Evolutionary conservation across 2,888 invertebrate species (phyloP).

Genomic region (Nemoura dubitans): DNA sequence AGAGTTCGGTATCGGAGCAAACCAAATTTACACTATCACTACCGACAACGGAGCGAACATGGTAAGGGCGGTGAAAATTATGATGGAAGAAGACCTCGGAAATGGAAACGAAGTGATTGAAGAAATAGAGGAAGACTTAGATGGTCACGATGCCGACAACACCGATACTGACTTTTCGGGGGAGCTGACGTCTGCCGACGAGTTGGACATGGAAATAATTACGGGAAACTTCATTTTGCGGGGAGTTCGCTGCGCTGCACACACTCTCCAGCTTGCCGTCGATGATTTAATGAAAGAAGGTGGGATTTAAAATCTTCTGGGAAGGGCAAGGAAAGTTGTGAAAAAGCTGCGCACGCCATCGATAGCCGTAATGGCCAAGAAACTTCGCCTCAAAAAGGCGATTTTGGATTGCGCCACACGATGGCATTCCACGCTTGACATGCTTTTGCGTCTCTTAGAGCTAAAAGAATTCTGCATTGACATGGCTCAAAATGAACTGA

Average conservation of each 20-base stretch:
- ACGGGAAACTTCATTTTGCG: not conserved
- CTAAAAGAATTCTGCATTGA: slow-evolving; percentile 37
- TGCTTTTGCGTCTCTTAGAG: slow-evolving; percentile 2
- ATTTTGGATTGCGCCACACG: slow-evolving; percentile 36
- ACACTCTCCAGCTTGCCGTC: slow-evolving; percentile 32
- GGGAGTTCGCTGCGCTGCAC: slow-evolving; percentile 34
- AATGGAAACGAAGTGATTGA: not conserved
- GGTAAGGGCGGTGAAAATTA: not conserved
- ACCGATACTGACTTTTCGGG: no score
- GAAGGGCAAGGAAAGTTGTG: not conserved
- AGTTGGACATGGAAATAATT: not conserved
- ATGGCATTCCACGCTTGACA: slow-evolving; percentile 38
- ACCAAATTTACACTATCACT: not conserved
- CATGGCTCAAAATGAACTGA: slow-evolving; percentile 10
- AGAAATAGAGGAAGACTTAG: not conserved
- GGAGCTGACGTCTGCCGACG: not conserved
- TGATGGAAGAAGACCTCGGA: slow-evolving; percentile 15
- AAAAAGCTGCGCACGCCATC: slow-evolving; percentile 10
- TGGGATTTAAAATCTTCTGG: not conserved
- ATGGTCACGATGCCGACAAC: not conserved
- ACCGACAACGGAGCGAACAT: not conserved
- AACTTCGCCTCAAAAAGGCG: slow-evolving; percentile 18
- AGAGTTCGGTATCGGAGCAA: not conserved
- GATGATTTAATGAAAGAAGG: slow-evolving; percentile 29
- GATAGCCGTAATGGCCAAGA: not conserved